Base-by-base conservation (phyloP, 2,888 invertebrate genomes). In the Venusia cambrica region DNA sequence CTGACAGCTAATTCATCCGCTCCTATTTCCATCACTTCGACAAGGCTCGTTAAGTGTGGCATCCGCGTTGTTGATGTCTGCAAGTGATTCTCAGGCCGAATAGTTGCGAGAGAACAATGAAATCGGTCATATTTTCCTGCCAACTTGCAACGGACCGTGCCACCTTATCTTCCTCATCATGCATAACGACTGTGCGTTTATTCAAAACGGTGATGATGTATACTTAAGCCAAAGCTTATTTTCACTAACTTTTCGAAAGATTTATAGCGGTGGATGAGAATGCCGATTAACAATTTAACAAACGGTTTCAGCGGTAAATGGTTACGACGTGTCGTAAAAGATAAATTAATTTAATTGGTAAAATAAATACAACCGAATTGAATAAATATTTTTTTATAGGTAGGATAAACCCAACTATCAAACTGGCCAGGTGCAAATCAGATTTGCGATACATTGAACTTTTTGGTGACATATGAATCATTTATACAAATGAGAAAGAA, bases 71-170 rank as follows among this genome's bases (percentile, higher is more conserved):
- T 77, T 80, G 84, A 84, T 84, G 80, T 79, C 77, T 72, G 68
- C 76, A 73, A 81, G 85, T 84, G 85, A 85, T 85, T 85, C 84
- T 79, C 76, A 76, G 75, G 72, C 72, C 66, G 67, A 76, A 73
- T 70, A 73, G 71, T 74, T 58, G 62, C 57, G 64, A 57, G 65
- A 75, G 76, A 85, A 87, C 85, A 87, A 87, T 87, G 85, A 81
- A 81, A 84, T 81, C 85, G 76, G 81, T 83, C 83, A 85, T 81
- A 85, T 81, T 83, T 81, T 77, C 79, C 81, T 75, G 76, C 74
- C 77, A 74, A 65, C 69, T 66, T 55, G 73, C 84, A 83, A 62
- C 83, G 62, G 73, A 84, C 77, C 83, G 80, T 83, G 74, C 69
- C 63, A 59, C 56, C 68, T 80, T 84, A 84, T 84, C 84, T 64